These are phyloP conservation scores for Spilarctia lutea DNA, from an alignment of 2,888 invertebrate genomes.

Conservation along the genomic window DNA sequence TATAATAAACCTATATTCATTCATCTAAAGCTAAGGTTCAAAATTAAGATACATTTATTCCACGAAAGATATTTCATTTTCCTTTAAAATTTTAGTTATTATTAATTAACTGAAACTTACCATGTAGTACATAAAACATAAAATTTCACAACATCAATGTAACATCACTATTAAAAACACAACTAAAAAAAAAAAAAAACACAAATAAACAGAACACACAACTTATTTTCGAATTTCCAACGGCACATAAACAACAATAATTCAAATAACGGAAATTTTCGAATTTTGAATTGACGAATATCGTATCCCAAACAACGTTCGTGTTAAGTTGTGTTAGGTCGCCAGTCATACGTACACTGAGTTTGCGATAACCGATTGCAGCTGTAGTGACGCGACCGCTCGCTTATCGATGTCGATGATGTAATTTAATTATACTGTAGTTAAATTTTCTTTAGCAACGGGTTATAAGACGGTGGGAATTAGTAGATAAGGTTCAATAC, in stretches of 20 bases:
- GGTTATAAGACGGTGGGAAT: conserved; percentile 19
- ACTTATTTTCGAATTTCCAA: conserved; percentile 7
- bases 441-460: conserved; percentile 32
- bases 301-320: conserved; percentile 34
- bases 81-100: not conserved
- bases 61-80: not conserved
- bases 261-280: conserved; percentile 26
- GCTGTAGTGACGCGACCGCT: conserved; percentile 61
- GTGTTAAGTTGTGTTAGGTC: conserved; percentile 51
- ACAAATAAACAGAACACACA: conserved; percentile 16
- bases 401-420: conserved; percentile 61
- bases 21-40: not conserved
- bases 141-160: not conserved
- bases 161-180: conserved; percentile 18
- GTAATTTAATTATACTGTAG: conserved; percentile 38
- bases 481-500: conserved; percentile 17
- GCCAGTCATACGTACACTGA: conserved; percentile 57
- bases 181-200: conserved; percentile 8
- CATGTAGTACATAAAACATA: not conserved
- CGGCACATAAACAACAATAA: conserved; percentile 10
- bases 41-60: not conserved
- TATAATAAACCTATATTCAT: not conserved
- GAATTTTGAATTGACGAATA: conserved; percentile 39
- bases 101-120: conserved; percentile 6
- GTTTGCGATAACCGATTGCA: conserved; percentile 74